phyloP scores from a whole-genome alignment of 2,888 invertebrate species.

The Timema cristinae region DNA sequence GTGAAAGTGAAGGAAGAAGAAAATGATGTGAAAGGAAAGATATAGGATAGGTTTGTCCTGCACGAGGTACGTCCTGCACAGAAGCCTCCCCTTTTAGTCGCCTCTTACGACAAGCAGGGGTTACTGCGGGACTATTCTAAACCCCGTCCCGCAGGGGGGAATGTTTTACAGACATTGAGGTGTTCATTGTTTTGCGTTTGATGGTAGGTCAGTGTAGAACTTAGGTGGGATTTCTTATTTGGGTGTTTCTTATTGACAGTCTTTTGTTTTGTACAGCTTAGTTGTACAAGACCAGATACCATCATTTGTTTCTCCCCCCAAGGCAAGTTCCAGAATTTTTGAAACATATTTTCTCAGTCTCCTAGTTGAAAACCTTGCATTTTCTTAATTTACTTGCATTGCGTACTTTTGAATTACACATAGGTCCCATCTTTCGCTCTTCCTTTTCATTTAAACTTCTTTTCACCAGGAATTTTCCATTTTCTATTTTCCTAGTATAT shows the following conservation, averaged over 20 bases:
- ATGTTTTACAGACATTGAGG: conserved; percentile 9
- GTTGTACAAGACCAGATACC: background rate
- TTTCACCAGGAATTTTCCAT: conserved; percentile 5
- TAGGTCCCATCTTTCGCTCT: background rate
- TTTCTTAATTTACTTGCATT: conserved; percentile 7
- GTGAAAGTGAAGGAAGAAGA: too few species aligned
- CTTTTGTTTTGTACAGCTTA: background rate
- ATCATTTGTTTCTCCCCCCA: background rate
- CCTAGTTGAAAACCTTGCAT: background rate
- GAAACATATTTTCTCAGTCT: background rate
- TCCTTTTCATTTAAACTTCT: background rate
- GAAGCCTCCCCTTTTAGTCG: too few species aligned
- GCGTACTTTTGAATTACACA: background rate
- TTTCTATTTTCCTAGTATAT: background rate
- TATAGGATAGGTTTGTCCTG: too few species aligned
- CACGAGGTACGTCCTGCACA: too few species aligned
- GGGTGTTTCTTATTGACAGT: background rate
- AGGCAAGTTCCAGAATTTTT: background rate
- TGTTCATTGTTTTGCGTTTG: background rate
- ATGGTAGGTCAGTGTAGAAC: conserved; percentile 3
- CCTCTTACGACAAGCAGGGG: too few species aligned
- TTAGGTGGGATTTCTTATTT: background rate
- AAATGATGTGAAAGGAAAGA: too few species aligned
- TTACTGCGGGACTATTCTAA: too few species aligned
- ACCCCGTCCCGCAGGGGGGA: too few species aligned